Conservation (phyloP, 2,797 vertebrate genomes). For the Sebastes vulpes region DNA sequence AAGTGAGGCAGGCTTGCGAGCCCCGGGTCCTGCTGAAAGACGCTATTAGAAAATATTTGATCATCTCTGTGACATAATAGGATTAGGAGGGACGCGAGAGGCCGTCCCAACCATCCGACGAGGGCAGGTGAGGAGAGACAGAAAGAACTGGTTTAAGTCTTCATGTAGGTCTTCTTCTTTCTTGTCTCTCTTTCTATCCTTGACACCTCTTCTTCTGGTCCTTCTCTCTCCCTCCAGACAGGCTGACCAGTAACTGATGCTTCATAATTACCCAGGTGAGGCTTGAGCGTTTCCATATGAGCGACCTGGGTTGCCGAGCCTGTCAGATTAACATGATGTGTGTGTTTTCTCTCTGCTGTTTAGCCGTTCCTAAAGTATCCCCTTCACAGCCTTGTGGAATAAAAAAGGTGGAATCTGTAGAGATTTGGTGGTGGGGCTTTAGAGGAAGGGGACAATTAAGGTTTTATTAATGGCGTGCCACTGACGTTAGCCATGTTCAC, state of each 20-base stretch:
- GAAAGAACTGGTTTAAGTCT: constrained; percentile 36
- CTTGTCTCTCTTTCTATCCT: constrained; percentile 40
- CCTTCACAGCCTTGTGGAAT: constrained; percentile 37
- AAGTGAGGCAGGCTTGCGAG: constrained; percentile 9
- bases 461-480: constrained; percentile 76
- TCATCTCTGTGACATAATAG: constrained; percentile 58
- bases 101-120: neutral
- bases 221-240: constrained; percentile 20
- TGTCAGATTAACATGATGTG: constrained; percentile 74
- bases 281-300: constrained; percentile 74
- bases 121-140: constrained; percentile 48
- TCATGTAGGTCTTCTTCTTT: constrained; percentile 8
- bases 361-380: constrained; percentile 42
- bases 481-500: constrained; percentile 77
- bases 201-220: constrained; percentile 42
- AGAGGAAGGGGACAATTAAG: constrained; percentile 70
- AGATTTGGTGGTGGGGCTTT: constrained; percentile 36
- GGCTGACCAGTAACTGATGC: constrained; percentile 57
- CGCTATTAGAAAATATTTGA: constrained; percentile 30
- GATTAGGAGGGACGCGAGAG: constrained; percentile 43
- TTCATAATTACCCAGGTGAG: constrained; percentile 68
- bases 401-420: constrained; percentile 37
- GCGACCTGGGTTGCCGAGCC: constrained; percentile 26
- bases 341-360: constrained; percentile 63
- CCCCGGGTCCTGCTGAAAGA: constrained; percentile 30